Base-by-base conservation (phyloP, 2,888 invertebrate species). In the Clistopyga incitator region DNA sequence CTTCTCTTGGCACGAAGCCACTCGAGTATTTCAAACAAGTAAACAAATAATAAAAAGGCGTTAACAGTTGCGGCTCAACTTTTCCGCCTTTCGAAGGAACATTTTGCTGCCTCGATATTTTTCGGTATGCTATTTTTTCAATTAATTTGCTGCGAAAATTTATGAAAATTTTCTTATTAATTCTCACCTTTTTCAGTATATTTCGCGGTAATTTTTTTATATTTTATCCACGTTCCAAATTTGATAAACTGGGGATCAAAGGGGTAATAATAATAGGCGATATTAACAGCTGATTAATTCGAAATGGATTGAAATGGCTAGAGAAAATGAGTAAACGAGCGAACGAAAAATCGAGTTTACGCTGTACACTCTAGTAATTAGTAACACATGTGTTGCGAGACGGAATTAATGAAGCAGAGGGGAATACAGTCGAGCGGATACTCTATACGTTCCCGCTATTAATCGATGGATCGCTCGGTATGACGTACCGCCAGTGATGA, bases 331-430 rank as follows among this genome's bases (percentile, higher is more conserved):
- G 64, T 64, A 38, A 64, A 18, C 38, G 65, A 42, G 47, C 15
- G 38, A 38, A 71, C 61, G 50, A 78, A 54, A 38, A 54, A 71
- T 45, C 25, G 38, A 29, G 52, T 64, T 10, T 56, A 54, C 23
- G 56, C 65, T 50, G 56, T 56, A 59, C 56, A 64, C 61, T 78
- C 76, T 83, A 65, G 78, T 83, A 83, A 83, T 83, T 83, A 83
- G 79, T 83, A 79, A 79, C 82, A 83, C 76, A 76, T 83, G 82
- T 83, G 75, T 71, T 64, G 72, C 68, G 71, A 83, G 64, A 42
- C 38, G 42, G 42, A 64, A 64, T 64, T 64, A 64, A 64, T 64
- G 64, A 64, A 64, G 20, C 64, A 42, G 64, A 38, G 42, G 64
- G 38, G 20, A 38, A 42, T 38, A 64, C 20, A 38, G 18, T 20